Evolutionary conservation across 1,140 invertebrate genomes (phyloP), one percentile per base, ranked within the genome.

Genomic region (Drosophila auraria): DNA sequence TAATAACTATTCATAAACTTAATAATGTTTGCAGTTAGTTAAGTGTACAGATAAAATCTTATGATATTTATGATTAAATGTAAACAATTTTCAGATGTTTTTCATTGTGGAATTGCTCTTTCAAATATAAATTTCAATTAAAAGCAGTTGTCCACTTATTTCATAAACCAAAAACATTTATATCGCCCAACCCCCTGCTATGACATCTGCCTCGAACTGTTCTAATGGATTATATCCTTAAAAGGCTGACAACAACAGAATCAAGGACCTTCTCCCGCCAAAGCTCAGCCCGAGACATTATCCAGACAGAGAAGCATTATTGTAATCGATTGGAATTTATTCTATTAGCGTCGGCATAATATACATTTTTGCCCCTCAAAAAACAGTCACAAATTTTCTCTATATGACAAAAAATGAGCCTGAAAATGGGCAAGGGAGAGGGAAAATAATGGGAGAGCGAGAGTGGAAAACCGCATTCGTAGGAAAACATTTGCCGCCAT

Each of bases 261-360:
- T 25, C 44, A 38, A n/a, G 51, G 8, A 71, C 70, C 65, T 33
- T 20, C 49, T 15, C 14, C 25, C 36, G 38, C 23, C 17, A 30
- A 51, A 27, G 15, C 17, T 15, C 62, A 57, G 51, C 45, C 62
- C 33, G 36, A 44, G 73, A 69, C 64, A 73, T 80, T 80, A 70
- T 62, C 63, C 64, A 70, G 77, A 87, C 83, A 68, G 61, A 58
- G 69, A n/a, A 63, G 57, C 76, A 77, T 65, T 76, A 80, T 75
- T 80, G 62, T 83, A 89, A 87, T 89, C 83, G 87, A 87, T 89
- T 89, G 71, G 56, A 79, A 63, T 82, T 82, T 66, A 78, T 75
- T 70, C 70, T 81, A 83, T 81, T 84, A 74, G 65, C 77, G 40
- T 62, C 42, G 53, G 75, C 58, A 71, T 76, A 61, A 78, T 70